phyloP scores from a whole-genome alignment of 2,888 invertebrate genomes.

The Petrolisthes cinctipes region DNA sequence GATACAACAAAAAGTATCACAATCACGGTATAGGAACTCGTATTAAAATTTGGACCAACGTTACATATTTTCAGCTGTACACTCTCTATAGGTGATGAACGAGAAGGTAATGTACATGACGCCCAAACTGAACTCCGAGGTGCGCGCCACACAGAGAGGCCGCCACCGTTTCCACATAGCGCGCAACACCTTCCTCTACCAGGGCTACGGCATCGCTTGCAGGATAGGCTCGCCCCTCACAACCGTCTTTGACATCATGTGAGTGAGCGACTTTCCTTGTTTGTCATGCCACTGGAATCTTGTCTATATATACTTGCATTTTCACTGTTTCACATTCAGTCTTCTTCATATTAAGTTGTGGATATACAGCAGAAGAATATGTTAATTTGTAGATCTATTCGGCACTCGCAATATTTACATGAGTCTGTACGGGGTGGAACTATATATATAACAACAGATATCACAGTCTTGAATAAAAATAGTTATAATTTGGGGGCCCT shows the following conservation, averaged over 20 bases:
- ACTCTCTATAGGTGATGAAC: constrained; percentile 28
- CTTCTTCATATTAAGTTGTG: too few relatives aligned
- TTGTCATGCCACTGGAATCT: background rate
- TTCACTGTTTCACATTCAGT: too few relatives aligned
- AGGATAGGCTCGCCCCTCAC: constrained; percentile 29
- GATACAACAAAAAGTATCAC: too few relatives aligned
- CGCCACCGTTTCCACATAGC: constrained; percentile 32
- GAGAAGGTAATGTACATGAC: constrained; percentile 38
- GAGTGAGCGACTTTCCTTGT: background rate
- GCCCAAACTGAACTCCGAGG: constrained; percentile 32
- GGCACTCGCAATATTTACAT: too few relatives aligned
- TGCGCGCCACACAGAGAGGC: constrained; percentile 40
- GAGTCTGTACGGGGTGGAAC: too few relatives aligned
- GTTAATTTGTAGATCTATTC: too few relatives aligned
- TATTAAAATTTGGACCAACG: too few relatives aligned
- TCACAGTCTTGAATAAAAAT: background rate
- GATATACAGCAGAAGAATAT: too few relatives aligned
- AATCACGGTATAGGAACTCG: too few relatives aligned
- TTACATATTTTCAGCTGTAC: background rate
- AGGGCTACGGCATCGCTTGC: constrained; percentile 46
- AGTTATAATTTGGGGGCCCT: too few relatives aligned
- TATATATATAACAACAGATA: background rate
- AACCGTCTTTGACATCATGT: constrained; percentile 25
- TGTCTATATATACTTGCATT: background rate
- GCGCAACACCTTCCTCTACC: constrained; percentile 43